Conservation (phyloP, 2,797 vertebrate species). For the Meda fulgida region DNA sequence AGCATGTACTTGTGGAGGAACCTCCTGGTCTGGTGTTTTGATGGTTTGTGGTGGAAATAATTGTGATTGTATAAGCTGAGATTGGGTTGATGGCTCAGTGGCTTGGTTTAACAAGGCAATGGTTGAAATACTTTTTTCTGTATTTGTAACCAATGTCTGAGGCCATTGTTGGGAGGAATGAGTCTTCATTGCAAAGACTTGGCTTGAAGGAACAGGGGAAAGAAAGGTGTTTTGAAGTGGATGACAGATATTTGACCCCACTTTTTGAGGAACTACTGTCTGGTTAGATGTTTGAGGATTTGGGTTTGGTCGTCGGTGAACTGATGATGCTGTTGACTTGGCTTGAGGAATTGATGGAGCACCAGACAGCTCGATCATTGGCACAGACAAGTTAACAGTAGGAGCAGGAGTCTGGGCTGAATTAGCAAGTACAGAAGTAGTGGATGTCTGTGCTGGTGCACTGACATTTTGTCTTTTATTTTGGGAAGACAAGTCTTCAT, state of each 20-base stretch:
- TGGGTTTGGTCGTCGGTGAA: conserved; percentile 9
- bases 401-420: conserved; percentile 11
- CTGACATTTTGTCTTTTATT: conserved; percentile 15
- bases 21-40: background rate
- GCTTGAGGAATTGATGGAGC: conserved; percentile 11
- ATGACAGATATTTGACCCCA: conserved; percentile 35
- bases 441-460: conserved; percentile 18
- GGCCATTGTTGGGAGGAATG: conserved; percentile 18
- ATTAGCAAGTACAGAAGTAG: conserved; percentile 4
- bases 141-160: background rate
- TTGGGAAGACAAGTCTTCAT: conserved; percentile 8
- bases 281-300: conserved; percentile 6
- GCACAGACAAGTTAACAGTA: conserved; percentile 12
- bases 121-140: conserved; percentile 32
- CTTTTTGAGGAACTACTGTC: background rate
- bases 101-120: background rate
- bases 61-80: conserved; percentile 2
- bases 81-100: conserved; percentile 8
- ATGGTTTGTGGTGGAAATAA: conserved; percentile 29
- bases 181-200: conserved; percentile 21
- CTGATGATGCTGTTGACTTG: background rate
- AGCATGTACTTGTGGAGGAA: conserved; percentile 19
- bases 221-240: background rate
- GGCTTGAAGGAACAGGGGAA: conserved; percentile 6
- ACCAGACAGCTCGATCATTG: conserved; percentile 18